Conservation (phyloP, 2,888 invertebrate genomes). For the Drosophila ezoana region DNA sequence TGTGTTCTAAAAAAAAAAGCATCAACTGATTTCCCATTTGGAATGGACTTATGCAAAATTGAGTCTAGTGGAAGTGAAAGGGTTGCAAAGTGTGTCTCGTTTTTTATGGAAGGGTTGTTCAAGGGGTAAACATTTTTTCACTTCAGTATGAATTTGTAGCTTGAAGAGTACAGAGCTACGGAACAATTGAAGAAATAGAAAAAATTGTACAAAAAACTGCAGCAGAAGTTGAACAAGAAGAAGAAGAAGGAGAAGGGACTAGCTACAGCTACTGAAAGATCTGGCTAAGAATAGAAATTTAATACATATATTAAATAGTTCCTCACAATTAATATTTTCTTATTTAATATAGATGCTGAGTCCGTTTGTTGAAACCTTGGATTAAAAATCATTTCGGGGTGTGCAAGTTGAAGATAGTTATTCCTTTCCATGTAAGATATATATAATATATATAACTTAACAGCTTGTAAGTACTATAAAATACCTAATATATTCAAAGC, state of each 20-base stretch:
- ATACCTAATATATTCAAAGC: no score
- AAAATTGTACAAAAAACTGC: no score
- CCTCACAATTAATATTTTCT: no score
- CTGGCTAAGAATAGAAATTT: no score
- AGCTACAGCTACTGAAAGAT: neutral
- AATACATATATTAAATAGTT: neutral
- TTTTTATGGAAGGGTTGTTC: conserved; percentile 67
- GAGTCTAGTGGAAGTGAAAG: conserved; percentile 52
- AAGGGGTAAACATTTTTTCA: conserved; percentile 28
- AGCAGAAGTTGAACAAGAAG: neutral
- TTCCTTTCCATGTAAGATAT: neutral
- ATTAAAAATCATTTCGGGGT: no score
- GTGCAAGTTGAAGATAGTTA: no score
- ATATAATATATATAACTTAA: neutral
- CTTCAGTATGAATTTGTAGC: conserved; percentile 35
- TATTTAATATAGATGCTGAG: neutral
- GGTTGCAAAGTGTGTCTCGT: conserved; percentile 50
- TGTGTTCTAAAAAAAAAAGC: conserved; percentile 70
- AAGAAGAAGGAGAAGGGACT: neutral
- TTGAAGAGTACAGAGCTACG: conserved; percentile 9
- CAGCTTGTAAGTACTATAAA: no score
- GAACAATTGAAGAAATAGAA: neutral
- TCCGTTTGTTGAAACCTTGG: neutral
- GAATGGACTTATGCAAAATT: conserved; percentile 61
- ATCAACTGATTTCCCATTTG: neutral